Evolutionary conservation across 2,888 invertebrate genomes (phyloP).

Genomic region (Pyrgus malvae): DNA sequence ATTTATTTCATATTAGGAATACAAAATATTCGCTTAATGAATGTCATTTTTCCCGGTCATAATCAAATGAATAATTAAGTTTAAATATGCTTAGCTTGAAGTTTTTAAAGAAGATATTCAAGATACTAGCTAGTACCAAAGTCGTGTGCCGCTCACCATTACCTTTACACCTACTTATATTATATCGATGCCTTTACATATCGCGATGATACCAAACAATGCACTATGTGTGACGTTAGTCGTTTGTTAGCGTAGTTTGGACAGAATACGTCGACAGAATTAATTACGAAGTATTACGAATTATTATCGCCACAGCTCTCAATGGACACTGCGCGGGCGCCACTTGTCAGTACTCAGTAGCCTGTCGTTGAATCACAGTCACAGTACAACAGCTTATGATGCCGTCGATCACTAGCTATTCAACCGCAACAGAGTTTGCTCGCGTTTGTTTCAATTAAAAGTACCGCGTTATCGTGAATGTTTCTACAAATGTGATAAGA

Average conservation of each 20-base stretch:
- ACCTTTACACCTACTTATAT: too few species aligned
- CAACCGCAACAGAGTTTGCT: conserved; percentile 65
- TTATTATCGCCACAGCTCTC: conserved; percentile 35
- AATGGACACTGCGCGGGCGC: conserved; percentile 37
- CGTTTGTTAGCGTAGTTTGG: conserved; percentile 51
- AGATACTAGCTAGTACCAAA: too few species aligned
- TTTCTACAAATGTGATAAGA: conserved; percentile 73
- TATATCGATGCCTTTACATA: too few species aligned
- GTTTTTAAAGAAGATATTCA: too few species aligned
- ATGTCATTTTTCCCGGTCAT: too few species aligned
- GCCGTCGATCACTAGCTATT: conserved; percentile 53
- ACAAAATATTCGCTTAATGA: too few species aligned
- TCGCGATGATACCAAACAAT: conserved; percentile 30
- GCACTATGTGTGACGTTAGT: conserved; percentile 46
- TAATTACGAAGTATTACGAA: conserved; percentile 53
- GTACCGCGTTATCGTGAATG: conserved; percentile 60
- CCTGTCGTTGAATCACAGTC: conserved; percentile 10
- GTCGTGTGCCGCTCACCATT: too few species aligned
- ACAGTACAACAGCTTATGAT: conserved; percentile 28
- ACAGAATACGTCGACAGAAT: conserved; percentile 62
- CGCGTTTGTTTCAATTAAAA: conserved; percentile 56
- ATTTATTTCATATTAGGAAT: too few species aligned
- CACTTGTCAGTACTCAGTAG: conserved; percentile 18
- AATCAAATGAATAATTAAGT: too few species aligned
- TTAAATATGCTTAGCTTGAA: too few species aligned